These are phyloP conservation scores for Myripristis jacobus DNA, from an alignment of 2,797 vertebrate genomes.

Conservation along the genomic window DNA sequence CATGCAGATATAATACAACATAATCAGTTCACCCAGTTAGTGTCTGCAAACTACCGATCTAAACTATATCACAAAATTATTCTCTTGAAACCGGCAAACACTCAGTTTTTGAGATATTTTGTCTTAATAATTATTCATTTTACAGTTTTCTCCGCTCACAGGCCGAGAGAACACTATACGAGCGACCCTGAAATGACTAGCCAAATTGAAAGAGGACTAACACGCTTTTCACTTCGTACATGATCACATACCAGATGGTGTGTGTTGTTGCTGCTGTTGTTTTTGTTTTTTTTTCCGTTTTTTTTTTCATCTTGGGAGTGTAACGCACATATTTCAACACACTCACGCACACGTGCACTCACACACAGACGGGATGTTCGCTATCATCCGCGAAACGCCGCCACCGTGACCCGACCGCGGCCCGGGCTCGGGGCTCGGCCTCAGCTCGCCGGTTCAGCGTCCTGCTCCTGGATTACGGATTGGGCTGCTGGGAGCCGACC, in stretches of 20 bases:
- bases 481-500: constrained; percentile 36
- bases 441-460: constrained; percentile 25
- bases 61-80: constrained; percentile 88
- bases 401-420: neutral
- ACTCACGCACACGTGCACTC: constrained; percentile 42
- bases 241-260: constrained; percentile 80
- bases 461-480: neutral
- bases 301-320: constrained; percentile 39
- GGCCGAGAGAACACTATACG: constrained; percentile 75
- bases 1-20: constrained; percentile 91
- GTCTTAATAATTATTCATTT: constrained; percentile 79
- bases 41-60: constrained; percentile 88
- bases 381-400: constrained; percentile 10
- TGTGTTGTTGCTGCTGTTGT: constrained; percentile 31
- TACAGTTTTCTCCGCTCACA: constrained; percentile 78
- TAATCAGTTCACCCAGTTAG: constrained; percentile 86
- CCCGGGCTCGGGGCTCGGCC: constrained; percentile 3
- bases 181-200: constrained; percentile 79
- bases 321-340: constrained; percentile 31
- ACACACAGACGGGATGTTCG: constrained; percentile 28
- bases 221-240: constrained; percentile 64
- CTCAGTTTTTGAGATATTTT: constrained; percentile 83
- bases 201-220: constrained; percentile 76
- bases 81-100: constrained; percentile 84
- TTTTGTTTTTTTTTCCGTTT: constrained; percentile 3